Percentiles rank a stretch among this genome's conserved stretches.
phyloP scores from a whole-genome alignment of 2,888 invertebrate genomes.

The Pteria penguin region DNA sequence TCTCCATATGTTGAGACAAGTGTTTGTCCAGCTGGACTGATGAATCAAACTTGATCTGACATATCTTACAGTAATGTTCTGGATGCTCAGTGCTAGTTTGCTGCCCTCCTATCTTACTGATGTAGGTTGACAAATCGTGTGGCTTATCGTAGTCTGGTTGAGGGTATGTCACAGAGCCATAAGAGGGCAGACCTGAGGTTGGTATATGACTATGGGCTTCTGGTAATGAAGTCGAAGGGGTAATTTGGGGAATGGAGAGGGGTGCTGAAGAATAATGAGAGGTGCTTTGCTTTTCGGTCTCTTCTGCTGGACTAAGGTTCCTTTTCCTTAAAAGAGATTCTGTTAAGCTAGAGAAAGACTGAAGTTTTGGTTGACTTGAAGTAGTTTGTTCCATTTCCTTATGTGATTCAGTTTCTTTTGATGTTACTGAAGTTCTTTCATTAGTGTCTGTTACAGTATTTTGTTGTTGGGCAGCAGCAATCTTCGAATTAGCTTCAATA shows the following conservation, averaged over 20 bases:
- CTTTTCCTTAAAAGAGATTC: slow-evolving; percentile 21
- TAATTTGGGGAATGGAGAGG: not conserved
- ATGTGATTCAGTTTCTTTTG: not conserved
- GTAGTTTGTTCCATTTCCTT: not conserved
- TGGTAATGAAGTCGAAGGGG: not conserved
- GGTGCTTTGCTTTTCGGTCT: no score
- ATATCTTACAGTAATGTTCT: slow-evolving; percentile 13
- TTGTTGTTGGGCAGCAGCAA: not conserved
- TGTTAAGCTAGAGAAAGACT: slow-evolving; percentile 23
- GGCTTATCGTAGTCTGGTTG: slow-evolving; percentile 2
- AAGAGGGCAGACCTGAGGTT: not conserved
- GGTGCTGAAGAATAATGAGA: not conserved
- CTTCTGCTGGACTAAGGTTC: slow-evolving; percentile 9
- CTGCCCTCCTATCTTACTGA: not conserved
- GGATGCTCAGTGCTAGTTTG: not conserved
- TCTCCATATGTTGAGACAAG: slow-evolving; percentile 9
- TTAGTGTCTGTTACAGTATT: not conserved
- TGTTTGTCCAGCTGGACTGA: slow-evolving; percentile 10
- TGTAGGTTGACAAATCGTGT: not conserved
- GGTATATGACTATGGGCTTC: not conserved
- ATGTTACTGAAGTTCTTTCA: not conserved
- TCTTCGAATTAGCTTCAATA: not conserved
- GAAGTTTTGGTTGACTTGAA: not conserved
- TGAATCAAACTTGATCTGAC: slow-evolving; percentile 16
- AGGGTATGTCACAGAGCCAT: slow-evolving; percentile 1